Evolutionary conservation across 2,797 vertebrate genomes (phyloP).

Genomic region (Sebastes melanostomus): DNA sequence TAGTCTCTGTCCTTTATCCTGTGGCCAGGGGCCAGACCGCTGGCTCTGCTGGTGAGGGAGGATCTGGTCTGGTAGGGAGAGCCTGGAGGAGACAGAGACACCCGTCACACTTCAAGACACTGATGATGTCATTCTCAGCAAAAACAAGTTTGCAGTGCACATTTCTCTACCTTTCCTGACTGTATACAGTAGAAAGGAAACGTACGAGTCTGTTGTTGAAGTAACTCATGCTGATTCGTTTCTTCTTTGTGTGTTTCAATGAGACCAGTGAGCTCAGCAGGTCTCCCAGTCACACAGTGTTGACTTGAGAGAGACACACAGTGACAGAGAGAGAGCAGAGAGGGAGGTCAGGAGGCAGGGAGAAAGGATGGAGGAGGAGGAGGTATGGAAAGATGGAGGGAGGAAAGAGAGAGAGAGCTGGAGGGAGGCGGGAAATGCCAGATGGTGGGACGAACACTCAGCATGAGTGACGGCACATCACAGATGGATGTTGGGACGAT

Average conservation of each 20-base stretch:
- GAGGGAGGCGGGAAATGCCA: constrained; percentile 64
- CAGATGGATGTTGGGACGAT: constrained; percentile 28
- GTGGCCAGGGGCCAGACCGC: constrained; percentile 84
- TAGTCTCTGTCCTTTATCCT: constrained; percentile 97
- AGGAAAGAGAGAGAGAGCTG: constrained; percentile 11
- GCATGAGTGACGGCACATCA: constrained; percentile 41
- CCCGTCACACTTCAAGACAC: not conserved
- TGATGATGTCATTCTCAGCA: not conserved
- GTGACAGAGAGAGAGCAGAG: constrained; percentile 37
- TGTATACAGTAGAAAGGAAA: not conserved
- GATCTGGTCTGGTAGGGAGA: constrained; percentile 73
- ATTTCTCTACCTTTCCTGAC: not conserved
- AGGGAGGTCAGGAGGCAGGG: constrained; percentile 1
- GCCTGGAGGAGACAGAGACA: constrained; percentile 35
- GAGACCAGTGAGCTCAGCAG: constrained; percentile 49
- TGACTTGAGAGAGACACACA: not conserved
- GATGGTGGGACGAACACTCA: constrained; percentile 60
- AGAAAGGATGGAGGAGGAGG: not conserved
- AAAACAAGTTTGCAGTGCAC: not conserved
- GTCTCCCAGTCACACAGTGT: constrained; percentile 33
- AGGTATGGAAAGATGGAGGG: not conserved
- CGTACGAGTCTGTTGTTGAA: not conserved
- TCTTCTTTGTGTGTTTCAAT: not conserved
- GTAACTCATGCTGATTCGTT: constrained; percentile 30
- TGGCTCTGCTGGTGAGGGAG: constrained; percentile 85